Percentiles rank a stretch among this genome's conserved stretches.
Evolutionary conservation across 2,113 vertebrate genomes (phyloP).

Genomic region (Saimiri boliviensis): DNA sequence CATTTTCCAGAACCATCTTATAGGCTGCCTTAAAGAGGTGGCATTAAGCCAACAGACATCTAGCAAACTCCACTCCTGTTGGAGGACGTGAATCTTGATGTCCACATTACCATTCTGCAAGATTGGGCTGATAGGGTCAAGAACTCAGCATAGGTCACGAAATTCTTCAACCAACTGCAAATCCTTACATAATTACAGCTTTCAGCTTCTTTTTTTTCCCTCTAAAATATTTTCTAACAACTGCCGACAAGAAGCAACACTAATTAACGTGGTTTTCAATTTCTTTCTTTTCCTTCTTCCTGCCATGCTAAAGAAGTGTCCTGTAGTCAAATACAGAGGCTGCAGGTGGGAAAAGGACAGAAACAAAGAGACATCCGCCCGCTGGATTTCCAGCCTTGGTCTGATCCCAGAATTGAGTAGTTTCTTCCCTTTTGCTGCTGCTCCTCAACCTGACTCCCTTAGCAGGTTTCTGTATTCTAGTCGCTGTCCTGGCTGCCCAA

Average conservation of each 20-base stretch:
- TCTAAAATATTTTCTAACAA: constrained; percentile 39
- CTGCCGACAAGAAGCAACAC: not conserved
- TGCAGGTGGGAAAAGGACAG: not conserved
- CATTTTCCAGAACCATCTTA: not conserved
- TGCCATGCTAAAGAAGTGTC: not conserved
- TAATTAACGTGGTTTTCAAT: constrained; percentile 38
- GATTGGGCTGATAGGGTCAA: not conserved
- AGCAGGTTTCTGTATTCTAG: constrained; percentile 31
- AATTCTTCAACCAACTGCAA: not conserved
- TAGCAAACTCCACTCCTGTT: not conserved
- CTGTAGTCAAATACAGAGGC: not conserved
- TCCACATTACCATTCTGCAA: not conserved
- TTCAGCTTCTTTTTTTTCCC: not conserved
- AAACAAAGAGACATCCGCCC: not conserved
- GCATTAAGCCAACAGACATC: not conserved
- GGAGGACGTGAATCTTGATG: not conserved
- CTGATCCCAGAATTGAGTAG: not conserved
- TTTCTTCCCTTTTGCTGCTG: not conserved
- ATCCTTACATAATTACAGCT: not conserved
- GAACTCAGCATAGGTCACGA: not conserved
- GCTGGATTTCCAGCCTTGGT: not conserved
- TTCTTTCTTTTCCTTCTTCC: constrained; percentile 37
- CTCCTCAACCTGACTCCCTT: not conserved
- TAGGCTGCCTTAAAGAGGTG: not conserved
- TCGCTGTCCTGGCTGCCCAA: constrained; percentile 1